Base-by-base conservation (phyloP, 1,140 invertebrate genomes). In the Ostrea edulis region DNA sequence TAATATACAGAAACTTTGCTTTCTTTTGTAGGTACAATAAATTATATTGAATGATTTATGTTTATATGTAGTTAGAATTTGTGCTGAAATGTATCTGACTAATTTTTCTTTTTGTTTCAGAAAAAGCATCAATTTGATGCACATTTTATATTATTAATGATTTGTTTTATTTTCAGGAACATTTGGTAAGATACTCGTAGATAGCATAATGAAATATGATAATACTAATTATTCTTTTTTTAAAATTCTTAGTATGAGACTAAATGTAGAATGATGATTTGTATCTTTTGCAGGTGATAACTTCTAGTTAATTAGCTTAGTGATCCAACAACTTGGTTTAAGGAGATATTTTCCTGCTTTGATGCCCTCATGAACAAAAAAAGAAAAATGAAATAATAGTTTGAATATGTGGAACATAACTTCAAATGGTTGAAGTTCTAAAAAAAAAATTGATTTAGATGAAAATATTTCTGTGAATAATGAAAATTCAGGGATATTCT, bases 221-320 rank as follows among this genome's bases (percentile, higher is more conserved):
- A 44, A 44, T 44, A n/a, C 0, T 11, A 77, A 17, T 77, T 5
- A 14, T 35, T 77, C 14, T 77, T 25, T 77, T 29, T 25, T 77
- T 7, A 8, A 12, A 29, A 11, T 35, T 29, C 12, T 35, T 77
- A 29, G 29, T 35, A 35, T 77, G 25, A 62, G 9, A 22, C 14
- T 77, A 14, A 77, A n/a, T 1, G 8, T 25, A 29, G 8, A 29
- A 35, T 29, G 14, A 77, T 17, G 14, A 35, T 77, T 77, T 77
- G 68, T 77, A 77, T 77, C 29, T 77, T 77, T 77, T 77, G 25
- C 68, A 77, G 68, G 68, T 77, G 25, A 77, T 77, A 77, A 29
- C 25, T 77, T 77, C 11, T 77, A 77, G 11, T 35, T 62, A 20
- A 62, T 62, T 62, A 62, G 55, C 8, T 77, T 29, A 77, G 68